These are phyloP conservation scores for Myotis brandtii DNA, from an alignment of 2,113 vertebrate species.

Conservation along the genomic window DNA sequence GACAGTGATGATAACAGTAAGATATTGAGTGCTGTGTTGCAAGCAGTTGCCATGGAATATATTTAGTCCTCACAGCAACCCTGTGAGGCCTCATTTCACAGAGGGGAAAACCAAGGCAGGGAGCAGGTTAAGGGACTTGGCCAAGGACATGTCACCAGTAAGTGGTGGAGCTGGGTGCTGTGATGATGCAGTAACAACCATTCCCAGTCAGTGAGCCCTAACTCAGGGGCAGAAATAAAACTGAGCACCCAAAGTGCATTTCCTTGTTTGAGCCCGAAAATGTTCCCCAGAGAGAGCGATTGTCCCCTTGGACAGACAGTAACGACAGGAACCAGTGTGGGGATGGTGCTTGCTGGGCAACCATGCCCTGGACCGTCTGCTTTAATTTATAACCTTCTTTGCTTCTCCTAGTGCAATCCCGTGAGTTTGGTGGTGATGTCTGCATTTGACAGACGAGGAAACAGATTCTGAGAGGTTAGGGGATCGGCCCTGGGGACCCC, in stretches of 20 bases:
- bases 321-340: background rate
- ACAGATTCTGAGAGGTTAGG: background rate
- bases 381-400: background rate
- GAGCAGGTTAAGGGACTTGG: background rate
- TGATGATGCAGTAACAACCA: fast-evolving
- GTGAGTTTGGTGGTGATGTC: background rate
- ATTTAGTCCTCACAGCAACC: background rate
- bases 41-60: background rate
- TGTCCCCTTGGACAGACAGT: background rate
- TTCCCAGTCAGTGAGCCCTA: background rate
- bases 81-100: background rate
- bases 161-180: background rate
- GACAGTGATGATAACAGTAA: background rate
- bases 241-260: background rate
- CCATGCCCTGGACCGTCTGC: background rate
- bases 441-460: background rate
- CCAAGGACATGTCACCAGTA: background rate
- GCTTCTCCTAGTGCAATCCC: background rate
- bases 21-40: background rate
- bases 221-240: background rate
- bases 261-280: background rate
- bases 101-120: background rate
- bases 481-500: background rate
- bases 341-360: no score
- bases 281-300: background rate